phyloP scores from a whole-genome alignment of 2,888 invertebrate genomes.

The Luffia ferchaultella region DNA sequence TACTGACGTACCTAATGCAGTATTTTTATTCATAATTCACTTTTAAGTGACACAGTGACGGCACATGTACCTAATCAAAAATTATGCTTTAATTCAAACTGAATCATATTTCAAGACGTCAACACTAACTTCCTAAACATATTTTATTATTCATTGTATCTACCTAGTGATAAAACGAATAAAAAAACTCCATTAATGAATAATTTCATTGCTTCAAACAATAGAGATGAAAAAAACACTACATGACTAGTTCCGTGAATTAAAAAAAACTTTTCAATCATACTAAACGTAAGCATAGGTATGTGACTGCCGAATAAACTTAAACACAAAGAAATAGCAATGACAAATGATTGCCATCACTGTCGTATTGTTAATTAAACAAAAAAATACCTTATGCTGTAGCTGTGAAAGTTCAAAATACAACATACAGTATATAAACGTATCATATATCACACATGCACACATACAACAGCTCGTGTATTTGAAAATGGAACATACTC shows the following conservation, averaged over 20 bases:
- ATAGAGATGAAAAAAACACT: not conserved
- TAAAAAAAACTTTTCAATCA: not conserved
- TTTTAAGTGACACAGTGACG: no score
- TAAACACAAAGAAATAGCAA: not conserved
- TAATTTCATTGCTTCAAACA: not conserved
- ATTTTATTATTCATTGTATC: no score
- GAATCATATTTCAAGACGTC: no score
- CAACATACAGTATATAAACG: constrained; percentile 1
- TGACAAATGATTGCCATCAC: constrained; percentile 19
- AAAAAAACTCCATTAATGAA: not conserved
- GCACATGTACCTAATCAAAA: no score
- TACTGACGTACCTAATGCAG: no score
- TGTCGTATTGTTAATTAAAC: constrained; percentile 9
- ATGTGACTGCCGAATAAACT: not conserved
- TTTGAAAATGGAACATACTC: not conserved
- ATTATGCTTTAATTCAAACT: no score
- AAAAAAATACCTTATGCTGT: not conserved
- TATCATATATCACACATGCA: constrained; percentile 18
- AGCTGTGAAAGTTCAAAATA: not conserved
- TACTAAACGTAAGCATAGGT: not conserved
- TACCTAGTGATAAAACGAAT: no score
- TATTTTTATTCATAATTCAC: no score
- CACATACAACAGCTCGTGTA: constrained; percentile 15
- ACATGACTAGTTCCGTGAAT: not conserved
- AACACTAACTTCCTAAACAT: no score